These are phyloP conservation scores for Gymnogyps californianus DNA, from an alignment of 2,113 vertebrate genomes.

Conservation along the genomic window DNA sequence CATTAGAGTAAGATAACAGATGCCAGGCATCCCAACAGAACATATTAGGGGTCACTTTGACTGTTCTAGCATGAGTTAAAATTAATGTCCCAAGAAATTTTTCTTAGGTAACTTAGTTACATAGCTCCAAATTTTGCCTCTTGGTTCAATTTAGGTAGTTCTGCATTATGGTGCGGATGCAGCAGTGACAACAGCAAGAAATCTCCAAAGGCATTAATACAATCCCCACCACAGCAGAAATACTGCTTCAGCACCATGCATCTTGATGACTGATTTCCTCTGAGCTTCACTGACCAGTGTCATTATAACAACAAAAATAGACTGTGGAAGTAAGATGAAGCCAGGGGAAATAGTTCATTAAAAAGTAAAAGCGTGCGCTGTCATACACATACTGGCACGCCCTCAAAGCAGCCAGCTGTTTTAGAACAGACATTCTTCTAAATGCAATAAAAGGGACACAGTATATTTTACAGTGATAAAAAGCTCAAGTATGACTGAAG, in stretches of 20 bases:
- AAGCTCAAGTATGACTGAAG: conserved; percentile 26
- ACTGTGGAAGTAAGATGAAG: conserved; percentile 53
- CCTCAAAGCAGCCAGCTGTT: conserved; percentile 64
- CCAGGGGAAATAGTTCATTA: conserved; percentile 72
- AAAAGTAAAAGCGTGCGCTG: conserved; percentile 69
- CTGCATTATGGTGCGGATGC: background rate
- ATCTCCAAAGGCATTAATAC: conserved; percentile 35
- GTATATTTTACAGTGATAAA: conserved; percentile 39
- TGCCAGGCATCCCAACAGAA: conserved; percentile 53
- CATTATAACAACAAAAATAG: conserved; percentile 74
- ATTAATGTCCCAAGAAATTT: conserved; percentile 60
- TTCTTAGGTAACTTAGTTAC: conserved; percentile 45
- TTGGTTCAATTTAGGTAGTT: conserved; percentile 55
- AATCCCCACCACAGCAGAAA: conserved; percentile 54
- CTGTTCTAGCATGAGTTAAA: conserved; percentile 41
- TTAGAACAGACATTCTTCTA: conserved; percentile 50
- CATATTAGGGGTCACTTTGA: conserved; percentile 55
- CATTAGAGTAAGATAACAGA: conserved; percentile 25
- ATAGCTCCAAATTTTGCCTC: conserved; percentile 36
- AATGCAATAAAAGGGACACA: conserved; percentile 38
- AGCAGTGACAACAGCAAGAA: conserved; percentile 31
- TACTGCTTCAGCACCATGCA: conserved; percentile 57
- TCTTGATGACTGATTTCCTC: conserved; percentile 71
- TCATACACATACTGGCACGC: conserved; percentile 8
- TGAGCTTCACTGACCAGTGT: conserved; percentile 66